These are phyloP conservation scores for Desmophyllum pertusum DNA, from an alignment of 92 coral and sea anemone genomes.

Conservation along the genomic window DNA sequence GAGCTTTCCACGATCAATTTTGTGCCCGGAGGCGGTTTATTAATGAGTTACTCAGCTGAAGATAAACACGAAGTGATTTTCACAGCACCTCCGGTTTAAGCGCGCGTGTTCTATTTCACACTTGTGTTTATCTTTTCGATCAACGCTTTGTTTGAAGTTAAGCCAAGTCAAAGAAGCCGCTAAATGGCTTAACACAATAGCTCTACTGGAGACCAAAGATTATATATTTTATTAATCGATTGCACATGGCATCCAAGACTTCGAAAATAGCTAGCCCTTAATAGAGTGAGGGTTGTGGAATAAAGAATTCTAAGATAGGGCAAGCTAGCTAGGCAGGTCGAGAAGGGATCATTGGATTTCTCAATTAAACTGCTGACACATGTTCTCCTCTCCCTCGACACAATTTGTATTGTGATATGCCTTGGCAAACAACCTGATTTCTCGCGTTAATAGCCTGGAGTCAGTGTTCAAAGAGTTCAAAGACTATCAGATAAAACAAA, in stretches of 20 bases:
- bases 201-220: conserved; percentile 38
- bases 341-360: neutral
- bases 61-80: conserved; percentile 53
- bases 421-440: conserved; percentile 17
- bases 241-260: conserved; percentile 23
- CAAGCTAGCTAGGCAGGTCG: neutral
- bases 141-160: conserved; percentile 56
- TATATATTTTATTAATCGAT: conserved; percentile 41
- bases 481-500: conserved; percentile 12
- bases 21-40: conserved; percentile 31
- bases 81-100: conserved; percentile 33
- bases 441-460: conserved; percentile 4
- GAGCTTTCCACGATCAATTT: conserved; percentile 7
- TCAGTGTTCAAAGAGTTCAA: too few species aligned
- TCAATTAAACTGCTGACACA: conserved; percentile 16
- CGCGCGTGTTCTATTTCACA: conserved; percentile 44
- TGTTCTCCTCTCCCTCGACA: neutral
- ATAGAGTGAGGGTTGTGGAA: neutral
- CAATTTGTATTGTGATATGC: conserved; percentile 16
- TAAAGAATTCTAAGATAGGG: neutral
- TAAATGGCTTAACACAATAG: conserved; percentile 60
- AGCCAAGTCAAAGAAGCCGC: conserved; percentile 67
- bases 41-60: conserved; percentile 31
- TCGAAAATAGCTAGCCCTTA: neutral
- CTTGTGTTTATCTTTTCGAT: conserved; percentile 57